Conservation (phyloP, 2,888 invertebrate genomes). For the Scaptomyza polygonia region DNA sequence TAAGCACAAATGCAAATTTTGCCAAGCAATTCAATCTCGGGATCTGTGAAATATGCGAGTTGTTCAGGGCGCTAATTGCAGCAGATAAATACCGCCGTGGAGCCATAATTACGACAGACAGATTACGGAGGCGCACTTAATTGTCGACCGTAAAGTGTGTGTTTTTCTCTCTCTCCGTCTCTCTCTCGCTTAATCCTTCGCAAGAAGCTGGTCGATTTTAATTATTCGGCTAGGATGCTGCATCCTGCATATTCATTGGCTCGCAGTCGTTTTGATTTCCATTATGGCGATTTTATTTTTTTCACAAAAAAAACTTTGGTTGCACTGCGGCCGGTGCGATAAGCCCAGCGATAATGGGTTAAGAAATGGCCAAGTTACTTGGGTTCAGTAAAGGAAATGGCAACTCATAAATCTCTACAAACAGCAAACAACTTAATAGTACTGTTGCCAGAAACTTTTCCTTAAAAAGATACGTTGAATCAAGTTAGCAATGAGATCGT, state of each 20-base stretch:
- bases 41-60: slow-evolving; percentile 73
- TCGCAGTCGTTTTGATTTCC: slow-evolving; percentile 61
- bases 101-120: slow-evolving; percentile 81
- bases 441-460: slow-evolving; percentile 1
- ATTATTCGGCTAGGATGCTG: slow-evolving; percentile 71
- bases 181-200: slow-evolving; percentile 40
- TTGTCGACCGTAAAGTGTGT: slow-evolving; percentile 76
- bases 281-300: slow-evolving; percentile 49
- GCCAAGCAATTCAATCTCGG: slow-evolving; percentile 65
- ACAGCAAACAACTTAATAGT: not conserved
- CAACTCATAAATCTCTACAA: slow-evolving; percentile 40
- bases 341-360: slow-evolving; percentile 53
- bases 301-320: slow-evolving; percentile 58
- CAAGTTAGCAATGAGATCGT: slow-evolving; percentile 31
- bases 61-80: slow-evolving; percentile 75
- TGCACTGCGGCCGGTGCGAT: slow-evolving; percentile 55
- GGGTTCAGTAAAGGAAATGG: slow-evolving; percentile 9
- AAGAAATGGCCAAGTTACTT: slow-evolving; percentile 30
- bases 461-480: slow-evolving; percentile 10
- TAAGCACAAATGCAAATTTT: slow-evolving; percentile 60
- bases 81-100: slow-evolving; percentile 76
- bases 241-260: slow-evolving; percentile 52
- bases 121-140: slow-evolving; percentile 75
- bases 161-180: slow-evolving; percentile 5
- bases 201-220: slow-evolving; percentile 70